Evolutionary conservation across 2,888 invertebrate species (phyloP), one percentile per base, ranked within the genome.

Genomic region (Calameuta filiformis): DNA sequence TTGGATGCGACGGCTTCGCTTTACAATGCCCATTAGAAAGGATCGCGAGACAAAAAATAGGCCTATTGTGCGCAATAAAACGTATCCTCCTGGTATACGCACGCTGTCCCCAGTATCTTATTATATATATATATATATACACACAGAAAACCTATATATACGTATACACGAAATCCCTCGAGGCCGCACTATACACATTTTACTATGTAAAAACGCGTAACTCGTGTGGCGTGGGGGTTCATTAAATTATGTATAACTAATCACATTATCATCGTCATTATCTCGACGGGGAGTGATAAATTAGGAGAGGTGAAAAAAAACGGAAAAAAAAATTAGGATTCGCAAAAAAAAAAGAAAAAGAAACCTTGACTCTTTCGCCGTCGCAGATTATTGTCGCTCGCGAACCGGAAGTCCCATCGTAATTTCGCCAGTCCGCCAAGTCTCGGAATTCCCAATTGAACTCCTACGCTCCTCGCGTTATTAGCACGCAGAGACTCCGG

Each of bases 11-110:
- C 9, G 34, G 34, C 33, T 33, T 15, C 12, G 71, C 71, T 31
- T 71, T 71, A 74, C 35, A 74, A 74, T 74, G 23, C 35, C 9
- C 23, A 74, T 74, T 74, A 74, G 74, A 74, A 74, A 74, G 74
- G 74, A 74, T 71, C 74, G 35, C 35, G 35, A 34, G 30, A 37
- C 35, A 37, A 74, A 74, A 74, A 35, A 74, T 33, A 74, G 33
- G 31, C 71, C 12, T 71, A 71, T 71, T 34, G 71, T 34, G 71
- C 11, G 71, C n/a, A 71, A 71, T 71, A 34, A 34, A 71, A 71
- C 71, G 33, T 31, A 71, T 34, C 71, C 56, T 56, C 56, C 56
- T 23, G 6, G 56, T 56, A 23, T 9, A 56, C 56, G 56, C 56
- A 23, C 23, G 56, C 23, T 56, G 23, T 56, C 15, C 40, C 23